These are phyloP conservation scores for Drosophila pseudoananassae DNA, from an alignment of 1,140 invertebrate genomes.

Conservation along the genomic window DNA sequence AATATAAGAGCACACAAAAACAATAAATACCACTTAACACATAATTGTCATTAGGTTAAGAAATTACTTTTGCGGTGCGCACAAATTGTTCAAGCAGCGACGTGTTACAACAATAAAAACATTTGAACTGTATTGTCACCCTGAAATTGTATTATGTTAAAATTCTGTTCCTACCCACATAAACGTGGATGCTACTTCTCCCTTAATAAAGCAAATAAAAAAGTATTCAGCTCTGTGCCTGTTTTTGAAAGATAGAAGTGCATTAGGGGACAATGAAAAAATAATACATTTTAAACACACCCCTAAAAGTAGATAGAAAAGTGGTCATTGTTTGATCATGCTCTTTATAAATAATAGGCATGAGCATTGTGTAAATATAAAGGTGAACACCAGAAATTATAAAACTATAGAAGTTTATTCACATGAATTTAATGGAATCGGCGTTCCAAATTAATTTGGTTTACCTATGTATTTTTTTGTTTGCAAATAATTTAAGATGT, in stretches of 20 bases:
- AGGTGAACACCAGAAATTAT: constrained; percentile 59
- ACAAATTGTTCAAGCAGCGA: constrained; percentile 72
- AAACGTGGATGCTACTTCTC: constrained; percentile 67
- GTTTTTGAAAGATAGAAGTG: constrained; percentile 79
- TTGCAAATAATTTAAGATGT: not conserved
- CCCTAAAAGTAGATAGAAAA: constrained; percentile 68
- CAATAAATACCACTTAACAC: constrained; percentile 65
- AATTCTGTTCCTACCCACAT: constrained; percentile 68
- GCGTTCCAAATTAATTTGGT: not conserved
- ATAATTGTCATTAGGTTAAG: constrained; percentile 81
- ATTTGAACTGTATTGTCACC: constrained; percentile 78
- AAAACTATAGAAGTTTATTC: constrained; percentile 37
- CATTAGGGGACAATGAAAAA: constrained; percentile 71
- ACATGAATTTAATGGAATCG: not conserved
- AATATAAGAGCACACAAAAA: constrained; percentile 34
- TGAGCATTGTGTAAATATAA: constrained; percentile 59
- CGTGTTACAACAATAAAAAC: constrained; percentile 81
- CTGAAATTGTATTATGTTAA: constrained; percentile 59
- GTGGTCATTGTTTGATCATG: constrained; percentile 75
- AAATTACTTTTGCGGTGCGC: constrained; percentile 68
- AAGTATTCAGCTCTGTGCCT: constrained; percentile 62
- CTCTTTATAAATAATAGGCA: constrained; percentile 59
- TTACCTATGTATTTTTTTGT: not conserved
- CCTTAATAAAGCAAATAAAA: constrained; percentile 68
- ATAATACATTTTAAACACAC: constrained; percentile 77